Base-by-base conservation (phyloP, 1,140 invertebrate genomes). In the Thalassaphorura encarpata region DNA sequence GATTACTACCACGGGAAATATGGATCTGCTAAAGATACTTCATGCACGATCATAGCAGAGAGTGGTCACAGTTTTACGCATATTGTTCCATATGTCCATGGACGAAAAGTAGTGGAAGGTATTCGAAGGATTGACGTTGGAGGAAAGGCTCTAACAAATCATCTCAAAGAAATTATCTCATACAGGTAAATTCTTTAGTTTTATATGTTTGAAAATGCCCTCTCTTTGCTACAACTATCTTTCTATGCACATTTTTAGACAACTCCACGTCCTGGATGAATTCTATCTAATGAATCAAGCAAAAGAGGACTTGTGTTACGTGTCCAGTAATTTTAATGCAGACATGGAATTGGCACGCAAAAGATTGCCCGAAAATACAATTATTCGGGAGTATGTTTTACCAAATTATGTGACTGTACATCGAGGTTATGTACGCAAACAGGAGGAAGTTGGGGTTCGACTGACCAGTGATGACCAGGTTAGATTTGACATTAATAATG, bases 221-320 rank as follows among this genome's bases (percentile, higher is more conserved):
- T 43, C 28, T 21, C 19, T 15, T 21, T n/a, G 39, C 36, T 11
- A 27, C n/a, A 42, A 42, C 36, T 18, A 33, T 15, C 3, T 39
- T n/a, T 27, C 15, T 41, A 36, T 19, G 11, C 18, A 26, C 40
- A 28, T 19, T 47, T 2, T 62, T 61, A 76, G 94, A 33, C 94
- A 99, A 67, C 73, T 99, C 18, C 89, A 99, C 77, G 93, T 99
- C 0, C 93, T 97, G 88, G 95, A 99, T 70, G 97, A 99, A 73
- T 97, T 94, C 0, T 95, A 92, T 74, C 92, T 99, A 0, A 93
- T 99, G 11, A 99, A 99, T 73, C 93, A 99, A 74, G 85, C 89
- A 0, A 99, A 99, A 72, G 97, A 99, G 75, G 95, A 99, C 71
- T 82, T 86, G 0, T 99, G 95, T 69, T 99, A 85, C 76, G 90